Evolutionary conservation across 2,797 vertebrate genomes (phyloP), one percentile per base, ranked within the genome.

Genomic region (Emydoidea blandingii): DNA sequence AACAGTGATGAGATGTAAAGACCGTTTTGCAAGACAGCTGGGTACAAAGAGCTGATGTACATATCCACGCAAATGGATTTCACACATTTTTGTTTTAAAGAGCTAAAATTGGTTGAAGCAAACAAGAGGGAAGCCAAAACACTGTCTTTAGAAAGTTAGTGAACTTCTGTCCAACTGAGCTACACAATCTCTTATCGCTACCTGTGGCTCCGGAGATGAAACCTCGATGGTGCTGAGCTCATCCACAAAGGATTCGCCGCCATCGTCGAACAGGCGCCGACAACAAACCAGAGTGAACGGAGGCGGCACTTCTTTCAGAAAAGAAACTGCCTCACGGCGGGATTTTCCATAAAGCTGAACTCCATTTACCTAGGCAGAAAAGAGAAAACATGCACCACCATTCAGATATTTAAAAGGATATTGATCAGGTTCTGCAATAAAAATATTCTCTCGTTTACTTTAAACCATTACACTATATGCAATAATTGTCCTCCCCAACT

Each of bases 211-310:
- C 2, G 83, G 49, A 94, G 50, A 59, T 16, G 82, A 5, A 50
- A 29, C 3, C 50, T 62, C 93, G 23, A 87, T 0, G 1, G 95
- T 83, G 37, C 93, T 81, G 81, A 97, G 96, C 27, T 98, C 99
- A 19, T 98, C 98, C 59, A 98, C 98, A 49, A 98, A 98, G 44
- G 98, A 98, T 86, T 99, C 99, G 0, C 23, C 93, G 92, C 97
- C 98, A 15, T 99, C 99, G 4, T 98, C 98, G 74, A 98, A 98
- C 2, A 99, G 98, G 6, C 98, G 98, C 49, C 99, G 98, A 94
- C 99, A 99, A 98, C 99, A 99, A 92, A 99, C 99, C 97, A 99
- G 83, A 1, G 98, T 99, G 92, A 99, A 99, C 0, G 99, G 99
- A 27, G 99, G 99, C 0, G 99, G 99, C 44, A 99, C 99, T 65